phyloP scores from a whole-genome alignment of 2,888 invertebrate genomes.

The Agrochola circellaris region DNA sequence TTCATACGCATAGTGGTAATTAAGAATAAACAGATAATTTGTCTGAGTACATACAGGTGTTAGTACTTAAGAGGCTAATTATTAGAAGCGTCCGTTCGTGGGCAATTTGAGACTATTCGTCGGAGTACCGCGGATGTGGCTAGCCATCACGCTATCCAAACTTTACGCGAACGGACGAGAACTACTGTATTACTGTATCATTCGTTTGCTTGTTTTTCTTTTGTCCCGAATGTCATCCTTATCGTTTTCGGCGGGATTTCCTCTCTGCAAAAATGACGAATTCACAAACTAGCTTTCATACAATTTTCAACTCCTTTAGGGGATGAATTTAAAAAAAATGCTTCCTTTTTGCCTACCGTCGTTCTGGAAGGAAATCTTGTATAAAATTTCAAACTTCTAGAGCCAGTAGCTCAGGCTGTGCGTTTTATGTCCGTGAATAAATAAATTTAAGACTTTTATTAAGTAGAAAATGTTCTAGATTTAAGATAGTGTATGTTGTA shows the following conservation, averaged over 20 bases:
- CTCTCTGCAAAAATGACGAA: not conserved
- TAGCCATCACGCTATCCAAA: constrained; percentile 50
- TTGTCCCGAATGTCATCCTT: not conserved
- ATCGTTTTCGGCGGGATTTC: too few species aligned
- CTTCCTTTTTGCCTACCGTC: not conserved
- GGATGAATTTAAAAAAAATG: not conserved
- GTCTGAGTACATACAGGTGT: constrained; percentile 30
- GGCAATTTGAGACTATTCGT: constrained; percentile 60
- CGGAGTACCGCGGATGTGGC: constrained; percentile 57
- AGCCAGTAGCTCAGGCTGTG: not conserved
- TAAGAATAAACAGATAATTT: constrained; percentile 43
- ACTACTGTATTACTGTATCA: constrained; percentile 41
- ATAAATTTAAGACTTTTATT: not conserved
- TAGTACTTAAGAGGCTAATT: constrained; percentile 46
- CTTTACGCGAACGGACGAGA: constrained; percentile 36
- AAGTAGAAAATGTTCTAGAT: not conserved
- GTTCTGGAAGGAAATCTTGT: not conserved
- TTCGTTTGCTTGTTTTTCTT: constrained; percentile 1
- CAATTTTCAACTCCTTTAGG: not conserved
- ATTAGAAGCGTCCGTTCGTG: constrained; percentile 53
- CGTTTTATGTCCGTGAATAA: not conserved
- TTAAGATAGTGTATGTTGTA: not conserved
- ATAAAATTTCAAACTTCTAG: too few species aligned
- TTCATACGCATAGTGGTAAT: constrained; percentile 26
- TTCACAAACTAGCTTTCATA: not conserved